These are phyloP conservation scores for Julus scandinavius DNA, from an alignment of 2,888 invertebrate species.

Conservation along the genomic window DNA sequence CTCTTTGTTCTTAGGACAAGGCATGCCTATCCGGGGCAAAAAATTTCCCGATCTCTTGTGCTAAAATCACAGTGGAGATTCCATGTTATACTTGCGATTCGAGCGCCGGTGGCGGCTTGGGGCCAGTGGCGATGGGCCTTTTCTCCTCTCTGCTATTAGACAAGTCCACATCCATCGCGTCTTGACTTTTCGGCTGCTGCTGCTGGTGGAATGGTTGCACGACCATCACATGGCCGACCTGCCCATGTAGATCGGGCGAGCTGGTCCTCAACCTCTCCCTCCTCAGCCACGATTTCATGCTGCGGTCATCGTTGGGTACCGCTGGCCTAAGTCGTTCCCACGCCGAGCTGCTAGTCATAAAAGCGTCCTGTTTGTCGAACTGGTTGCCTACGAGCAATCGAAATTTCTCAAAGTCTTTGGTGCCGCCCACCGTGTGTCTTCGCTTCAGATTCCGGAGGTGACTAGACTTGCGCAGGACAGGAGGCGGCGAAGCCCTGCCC, in stretches of 20 bases:
- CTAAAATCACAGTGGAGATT: slow-evolving; percentile 16
- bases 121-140: not conserved
- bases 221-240: not conserved
- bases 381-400: slow-evolving; percentile 62
- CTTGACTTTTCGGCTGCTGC: not conserved
- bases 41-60: not conserved
- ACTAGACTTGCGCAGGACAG: slow-evolving; percentile 54
- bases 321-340: slow-evolving; percentile 63
- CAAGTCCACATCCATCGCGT: not conserved
- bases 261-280: slow-evolving; percentile 72
- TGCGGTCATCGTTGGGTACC: slow-evolving; percentile 57
- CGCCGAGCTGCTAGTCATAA: slow-evolving; percentile 59
- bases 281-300: slow-evolving; percentile 65
- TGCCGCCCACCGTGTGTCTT: slow-evolving; percentile 89
- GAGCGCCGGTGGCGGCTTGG: not conserved
- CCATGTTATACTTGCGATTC: not conserved
- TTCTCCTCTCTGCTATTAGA: not conserved
- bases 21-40: not conserved
- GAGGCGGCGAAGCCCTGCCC: slow-evolving; percentile 47
- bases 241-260: slow-evolving; percentile 70
- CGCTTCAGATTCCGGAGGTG: slow-evolving; percentile 72
- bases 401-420: slow-evolving; percentile 79
- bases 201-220: slow-evolving; percentile 20
- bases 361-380: slow-evolving; percentile 23
- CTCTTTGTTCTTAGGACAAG: not conserved